Conservation (phyloP, 2,113 vertebrate genomes). For the Pogona vitticeps region DNA sequence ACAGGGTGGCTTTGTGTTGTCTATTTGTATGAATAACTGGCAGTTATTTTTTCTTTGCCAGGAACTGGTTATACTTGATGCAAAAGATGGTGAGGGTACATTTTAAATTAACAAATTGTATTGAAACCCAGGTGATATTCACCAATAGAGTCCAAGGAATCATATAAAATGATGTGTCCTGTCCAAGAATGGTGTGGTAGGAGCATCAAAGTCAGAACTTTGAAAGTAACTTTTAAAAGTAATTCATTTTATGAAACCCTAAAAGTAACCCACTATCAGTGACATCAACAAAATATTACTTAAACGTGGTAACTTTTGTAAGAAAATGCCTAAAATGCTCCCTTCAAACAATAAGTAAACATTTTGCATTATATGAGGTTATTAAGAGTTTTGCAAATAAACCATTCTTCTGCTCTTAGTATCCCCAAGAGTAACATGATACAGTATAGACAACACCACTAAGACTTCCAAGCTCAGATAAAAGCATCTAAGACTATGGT, state of each 20-base stretch:
- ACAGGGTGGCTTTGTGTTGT: background rate
- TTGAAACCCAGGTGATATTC: background rate
- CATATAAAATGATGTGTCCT: background rate
- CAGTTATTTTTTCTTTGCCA: background rate
- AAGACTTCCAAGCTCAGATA: no score
- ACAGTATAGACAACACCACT: no score
- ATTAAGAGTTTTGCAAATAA: background rate
- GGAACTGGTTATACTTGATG: background rate
- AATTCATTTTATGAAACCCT: background rate
- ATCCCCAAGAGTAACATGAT: no score
- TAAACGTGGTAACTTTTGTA: background rate
- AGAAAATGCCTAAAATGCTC: no score
- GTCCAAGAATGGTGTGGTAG: background rate
- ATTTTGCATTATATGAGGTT: no score
- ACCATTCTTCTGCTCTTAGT: no score
- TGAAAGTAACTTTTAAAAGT: background rate
- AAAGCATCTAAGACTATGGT: no score
- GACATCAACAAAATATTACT: no score
- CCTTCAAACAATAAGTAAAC: no score
- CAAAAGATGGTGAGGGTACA: background rate
- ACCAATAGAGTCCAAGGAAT: background rate
- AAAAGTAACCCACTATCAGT: no score
- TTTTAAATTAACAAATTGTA: background rate
- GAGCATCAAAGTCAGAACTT: background rate
- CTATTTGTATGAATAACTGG: background rate